phyloP scores from a whole-genome alignment of 1,140 invertebrate genomes.

The Drosophila saltans region DNA sequence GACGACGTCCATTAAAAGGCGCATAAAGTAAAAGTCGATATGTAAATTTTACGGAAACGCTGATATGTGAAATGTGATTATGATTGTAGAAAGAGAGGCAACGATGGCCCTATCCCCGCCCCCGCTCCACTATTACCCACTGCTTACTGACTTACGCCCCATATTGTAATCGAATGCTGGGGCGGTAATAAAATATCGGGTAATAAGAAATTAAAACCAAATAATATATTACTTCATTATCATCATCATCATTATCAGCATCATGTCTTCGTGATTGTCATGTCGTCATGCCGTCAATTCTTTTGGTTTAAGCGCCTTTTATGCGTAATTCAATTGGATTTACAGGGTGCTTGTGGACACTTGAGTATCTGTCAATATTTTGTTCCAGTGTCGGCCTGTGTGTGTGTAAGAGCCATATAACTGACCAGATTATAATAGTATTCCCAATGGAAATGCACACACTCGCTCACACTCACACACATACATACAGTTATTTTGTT shows the following conservation, averaged over 20 bases:
- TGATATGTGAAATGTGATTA: constrained; percentile 71
- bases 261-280: constrained; percentile 16
- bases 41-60: constrained; percentile 76
- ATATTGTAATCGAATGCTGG: constrained; percentile 25
- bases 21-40: constrained; percentile 68
- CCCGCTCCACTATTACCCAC: not conserved
- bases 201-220: constrained; percentile 77
- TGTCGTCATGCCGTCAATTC: constrained; percentile 29
- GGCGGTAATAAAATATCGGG: constrained; percentile 63
- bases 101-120: not conserved
- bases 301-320: constrained; percentile 77
- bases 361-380: constrained; percentile 78
- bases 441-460: constrained; percentile 58
- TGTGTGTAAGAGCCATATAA: constrained; percentile 44
- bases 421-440: constrained; percentile 77
- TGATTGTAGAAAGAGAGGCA: constrained; percentile 41
- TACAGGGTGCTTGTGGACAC: constrained; percentile 79
- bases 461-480: constrained; percentile 4
- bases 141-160: constrained; percentile 10
- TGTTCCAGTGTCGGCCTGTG: constrained; percentile 2
- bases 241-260: constrained; percentile 43
- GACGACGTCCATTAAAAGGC: constrained; percentile 48
- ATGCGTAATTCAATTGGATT: constrained; percentile 81
- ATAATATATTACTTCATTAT: constrained; percentile 62
- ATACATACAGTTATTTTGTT: constrained; percentile 15